A percentile compares a stretch with the other conserved stretches of the same genome.
These are phyloP conservation scores for Aphelenchoides fujianensis DNA, from an alignment of 1,140 invertebrate species.

Conservation along the genomic window DNA sequence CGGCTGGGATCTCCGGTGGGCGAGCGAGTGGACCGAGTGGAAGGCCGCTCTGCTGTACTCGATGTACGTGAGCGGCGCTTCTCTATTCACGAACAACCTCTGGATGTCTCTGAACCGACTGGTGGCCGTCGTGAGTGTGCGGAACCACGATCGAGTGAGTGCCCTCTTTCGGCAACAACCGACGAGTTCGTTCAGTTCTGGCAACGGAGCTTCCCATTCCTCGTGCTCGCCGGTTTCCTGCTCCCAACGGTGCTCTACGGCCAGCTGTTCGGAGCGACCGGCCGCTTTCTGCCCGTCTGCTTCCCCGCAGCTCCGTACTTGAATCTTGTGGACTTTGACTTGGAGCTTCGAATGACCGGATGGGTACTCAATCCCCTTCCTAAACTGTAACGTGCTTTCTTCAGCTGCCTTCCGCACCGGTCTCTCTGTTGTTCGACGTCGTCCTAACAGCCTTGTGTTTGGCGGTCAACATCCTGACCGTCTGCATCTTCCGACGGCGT, in stretches of 20 bases:
- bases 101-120: neutral
- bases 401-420: too few relatives aligned
- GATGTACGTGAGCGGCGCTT: neutral
- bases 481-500: neutral
- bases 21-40: neutral
- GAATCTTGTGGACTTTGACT: neutral
- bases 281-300: neutral
- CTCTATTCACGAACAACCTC: neutral
- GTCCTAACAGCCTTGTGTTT: neutral
- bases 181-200: neutral
- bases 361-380: too few relatives aligned
- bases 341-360: neutral
- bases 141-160: neutral
- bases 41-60: neutral
- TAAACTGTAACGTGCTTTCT: too few relatives aligned
- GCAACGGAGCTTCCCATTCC: neutral
- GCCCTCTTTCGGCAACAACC: neutral
- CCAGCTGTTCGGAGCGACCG: too few relatives aligned
- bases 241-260: too few relatives aligned
- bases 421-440: too few relatives aligned
- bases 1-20: neutral
- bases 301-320: neutral
- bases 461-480: neutral
- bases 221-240: too few relatives aligned
- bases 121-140: neutral